Conservation (phyloP, 2,113 vertebrate genomes). For the Gymnorhina tibicen region DNA sequence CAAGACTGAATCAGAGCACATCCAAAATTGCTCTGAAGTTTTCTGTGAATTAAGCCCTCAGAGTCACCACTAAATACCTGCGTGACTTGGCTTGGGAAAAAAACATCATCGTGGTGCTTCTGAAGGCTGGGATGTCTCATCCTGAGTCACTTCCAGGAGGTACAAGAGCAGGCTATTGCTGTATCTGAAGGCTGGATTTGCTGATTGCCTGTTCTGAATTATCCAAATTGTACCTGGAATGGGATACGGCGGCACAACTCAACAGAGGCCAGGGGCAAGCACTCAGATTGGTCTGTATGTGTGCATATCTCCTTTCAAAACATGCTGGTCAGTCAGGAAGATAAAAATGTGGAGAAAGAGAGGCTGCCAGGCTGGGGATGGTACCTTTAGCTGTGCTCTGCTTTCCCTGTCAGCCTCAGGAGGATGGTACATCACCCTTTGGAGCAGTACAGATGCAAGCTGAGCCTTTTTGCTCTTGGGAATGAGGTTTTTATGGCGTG, state of each 20-base stretch:
- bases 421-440: not conserved
- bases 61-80: not conserved
- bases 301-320: not conserved
- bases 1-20: not conserved
- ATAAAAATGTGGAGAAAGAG: not conserved
- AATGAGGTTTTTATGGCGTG: not conserved
- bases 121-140: not conserved
- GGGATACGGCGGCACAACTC: not conserved
- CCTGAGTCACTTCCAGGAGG: not conserved
- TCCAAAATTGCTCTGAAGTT: not conserved
- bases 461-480: not conserved
- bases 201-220: not conserved
- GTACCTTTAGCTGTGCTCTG: not conserved
- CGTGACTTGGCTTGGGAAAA: not conserved
- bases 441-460: not conserved
- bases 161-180: not conserved
- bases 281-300: not conserved
- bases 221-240: not conserved
- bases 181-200: not conserved
- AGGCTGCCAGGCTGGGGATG: not conserved
- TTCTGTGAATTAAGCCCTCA: not conserved
- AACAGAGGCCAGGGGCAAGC: accelerated
- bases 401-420: not conserved
- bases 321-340: not conserved
- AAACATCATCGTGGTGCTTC: not conserved